Evolutionary conservation across 2,888 invertebrate genomes (phyloP), one percentile per base, ranked within the genome.

Genomic region (Leptarthrus brevirostris): DNA sequence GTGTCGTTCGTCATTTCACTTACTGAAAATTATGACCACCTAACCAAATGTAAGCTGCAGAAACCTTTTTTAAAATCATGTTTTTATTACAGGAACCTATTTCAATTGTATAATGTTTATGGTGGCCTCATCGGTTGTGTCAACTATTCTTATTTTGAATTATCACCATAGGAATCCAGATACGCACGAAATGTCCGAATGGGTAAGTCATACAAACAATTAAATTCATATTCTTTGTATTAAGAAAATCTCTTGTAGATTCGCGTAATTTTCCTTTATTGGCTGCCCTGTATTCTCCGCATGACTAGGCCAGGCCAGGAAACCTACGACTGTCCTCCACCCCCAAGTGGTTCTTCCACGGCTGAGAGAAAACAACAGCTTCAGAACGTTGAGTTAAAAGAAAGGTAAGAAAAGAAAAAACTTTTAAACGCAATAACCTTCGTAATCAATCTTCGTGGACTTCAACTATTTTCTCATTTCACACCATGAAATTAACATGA

Each of bases 21-120:
- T n/a, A n/a, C n/a, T n/a, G n/a, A n/a, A n/a, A n/a, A n/a, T n/a
- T n/a, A n/a, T n/a, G n/a, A n/a, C n/a, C n/a, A n/a, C n/a, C n/a
- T n/a, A n/a, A n/a, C n/a, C n/a, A n/a, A n/a, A n/a, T n/a, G n/a
- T n/a, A n/a, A n/a, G n/a, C n/a, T n/a, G n/a, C n/a, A n/a, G n/a
- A n/a, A n/a, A n/a, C n/a, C n/a, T n/a, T n/a, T n/a, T n/a, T n/a
- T n/a, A n/a, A n/a, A n/a, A n/a, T n/a, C n/a, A n/a, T n/a, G n/a
- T 30, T 30, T 8, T 52, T 18, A 2, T 52, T 69, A 78, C 87
- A 92, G 94, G 94, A 86, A 97, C 97, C 80, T 97, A 97, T 89
- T 98, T 98, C 90, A 97, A 97, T 89, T 97, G 97, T 89, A 97
- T 97, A 88, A 98, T 98, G 98, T 96, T 97, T 88, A 97, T 97